Base-by-base conservation (phyloP, 2,888 invertebrate genomes). In the Drosophila greeni region DNA sequence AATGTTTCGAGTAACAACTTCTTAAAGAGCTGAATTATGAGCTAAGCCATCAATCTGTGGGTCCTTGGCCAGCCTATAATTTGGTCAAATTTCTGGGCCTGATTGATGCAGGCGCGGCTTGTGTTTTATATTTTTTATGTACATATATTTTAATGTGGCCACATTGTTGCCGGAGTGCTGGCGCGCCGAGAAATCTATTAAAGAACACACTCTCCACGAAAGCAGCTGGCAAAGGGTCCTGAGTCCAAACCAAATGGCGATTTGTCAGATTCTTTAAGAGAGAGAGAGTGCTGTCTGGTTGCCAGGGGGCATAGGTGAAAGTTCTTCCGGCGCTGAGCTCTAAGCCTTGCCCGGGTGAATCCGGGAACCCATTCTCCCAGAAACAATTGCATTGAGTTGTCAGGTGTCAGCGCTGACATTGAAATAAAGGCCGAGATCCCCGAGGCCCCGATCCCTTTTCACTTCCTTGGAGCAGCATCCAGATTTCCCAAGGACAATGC, bases 1-100 rank as follows among this genome's bases (percentile, higher is more conserved):
- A 85, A 85, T 85, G 79, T 76, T 81, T 76, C 70, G 74, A 80
- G 85, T 82, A 82, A 83, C 85, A 84, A 84, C 81, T 84, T 82
- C 72, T 80, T 84, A 81, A 81, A 80, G 81, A 75, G 78, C 75
- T 73, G 56, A 82, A 76, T 79, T 82, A 82, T 82, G 76, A 61
- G 72, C 61, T 51, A 45, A 48, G 55, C 33, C 49, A 48, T 61
- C 39, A 37, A 49, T 62, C 61, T 61, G 61, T 16, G 58, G 40
- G 31, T 42, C 65, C 53, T 42, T 24, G 52, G 26, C 33, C 48
- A 56, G 65, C 74, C 79, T 86, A 83, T 86, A 86, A 86, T 87
- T 86, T 86, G 74, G 64, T 67, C 72, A 84, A 84, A 83, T 84
- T 86, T 85, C 58, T 70, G 71, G 52, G 56, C 58, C 82, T 85